Evolutionary conservation across 2,797 vertebrate genomes (phyloP).

Genomic region (Austrolebias charrua): DNA sequence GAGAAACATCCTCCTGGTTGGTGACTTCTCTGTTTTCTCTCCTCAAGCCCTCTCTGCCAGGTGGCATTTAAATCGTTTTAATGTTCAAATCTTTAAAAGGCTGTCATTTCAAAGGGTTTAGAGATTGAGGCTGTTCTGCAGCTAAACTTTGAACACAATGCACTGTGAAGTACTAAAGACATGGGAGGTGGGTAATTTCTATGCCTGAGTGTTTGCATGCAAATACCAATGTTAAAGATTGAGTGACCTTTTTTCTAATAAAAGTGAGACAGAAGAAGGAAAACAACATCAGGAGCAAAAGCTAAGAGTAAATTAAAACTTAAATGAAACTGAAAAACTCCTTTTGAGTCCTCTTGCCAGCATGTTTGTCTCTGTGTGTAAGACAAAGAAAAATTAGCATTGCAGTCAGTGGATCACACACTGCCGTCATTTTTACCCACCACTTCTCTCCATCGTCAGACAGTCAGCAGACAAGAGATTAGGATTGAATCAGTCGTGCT

Average conservation of each 20-base stretch:
- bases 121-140: conserved; percentile 42
- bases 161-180: conserved; percentile 10
- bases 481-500: conserved; percentile 52
- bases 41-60: conserved; percentile 47
- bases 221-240: conserved; percentile 23
- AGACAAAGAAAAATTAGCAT: conserved; percentile 59
- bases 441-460: conserved; percentile 51
- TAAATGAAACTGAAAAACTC: conserved; percentile 62
- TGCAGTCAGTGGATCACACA: conserved; percentile 45
- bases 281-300: conserved; percentile 21
- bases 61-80: conserved; percentile 64
- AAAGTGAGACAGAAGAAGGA: conserved; percentile 16
- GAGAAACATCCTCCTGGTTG: conserved; percentile 30
- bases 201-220: conserved; percentile 1
- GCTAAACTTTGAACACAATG: conserved; percentile 29
- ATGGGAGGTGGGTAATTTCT: background rate
- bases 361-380: conserved; percentile 39
- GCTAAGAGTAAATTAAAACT: conserved; percentile 44
- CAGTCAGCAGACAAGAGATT: conserved; percentile 63
- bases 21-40: conserved; percentile 34
- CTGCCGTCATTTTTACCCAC: conserved; percentile 48
- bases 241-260: conserved; percentile 40
- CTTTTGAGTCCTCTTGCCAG: conserved; percentile 36
- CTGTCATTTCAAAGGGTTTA: conserved; percentile 48
- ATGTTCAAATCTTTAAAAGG: conserved; percentile 51